phyloP scores from a whole-genome alignment of 37 sponge, comb jelly and placozoan species.

The Beroe forskalii region DNA sequence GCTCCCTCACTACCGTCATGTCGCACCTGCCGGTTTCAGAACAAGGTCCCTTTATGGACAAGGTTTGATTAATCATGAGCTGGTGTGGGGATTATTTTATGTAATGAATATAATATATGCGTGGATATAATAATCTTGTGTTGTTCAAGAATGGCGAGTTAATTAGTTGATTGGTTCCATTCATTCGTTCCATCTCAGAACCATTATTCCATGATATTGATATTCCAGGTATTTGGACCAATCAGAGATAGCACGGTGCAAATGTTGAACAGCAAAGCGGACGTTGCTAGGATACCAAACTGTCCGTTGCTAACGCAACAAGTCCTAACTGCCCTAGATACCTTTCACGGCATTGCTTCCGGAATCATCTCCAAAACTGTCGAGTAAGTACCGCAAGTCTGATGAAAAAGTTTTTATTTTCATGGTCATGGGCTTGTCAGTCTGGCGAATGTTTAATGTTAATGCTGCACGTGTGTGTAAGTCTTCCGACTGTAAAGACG shows the following conservation, averaged over 20 bases:
- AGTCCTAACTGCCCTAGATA: slow-evolving; percentile 38
- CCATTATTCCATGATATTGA: no score
- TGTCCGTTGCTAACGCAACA: neutral
- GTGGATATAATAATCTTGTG: no score
- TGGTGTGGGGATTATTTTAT: neutral
- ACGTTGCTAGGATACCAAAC: neutral
- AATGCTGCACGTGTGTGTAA: no score
- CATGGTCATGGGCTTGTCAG: no score
- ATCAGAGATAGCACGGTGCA: slow-evolving; percentile 13
- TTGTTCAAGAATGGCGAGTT: no score
- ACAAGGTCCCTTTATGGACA: slow-evolving; percentile 34
- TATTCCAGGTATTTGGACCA: slow-evolving; percentile 33
- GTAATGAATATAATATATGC: no score
- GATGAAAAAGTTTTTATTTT: no score
- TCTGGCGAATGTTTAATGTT: no score
- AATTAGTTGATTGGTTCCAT: neutral
- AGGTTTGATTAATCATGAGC: neutral
- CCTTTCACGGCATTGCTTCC: slow-evolving; percentile 30
- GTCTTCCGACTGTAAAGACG: no score
- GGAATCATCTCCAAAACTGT: slow-evolving; percentile 39
- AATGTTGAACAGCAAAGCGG: neutral
- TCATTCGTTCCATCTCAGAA: no score
- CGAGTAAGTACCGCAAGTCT: slow-evolving; percentile 22
- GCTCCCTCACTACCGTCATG: slow-evolving; percentile 16
- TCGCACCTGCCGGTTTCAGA: slow-evolving; percentile 10